Base-by-base conservation (phyloP, 2,113 vertebrate species). In the Pimephales promelas region DNA sequence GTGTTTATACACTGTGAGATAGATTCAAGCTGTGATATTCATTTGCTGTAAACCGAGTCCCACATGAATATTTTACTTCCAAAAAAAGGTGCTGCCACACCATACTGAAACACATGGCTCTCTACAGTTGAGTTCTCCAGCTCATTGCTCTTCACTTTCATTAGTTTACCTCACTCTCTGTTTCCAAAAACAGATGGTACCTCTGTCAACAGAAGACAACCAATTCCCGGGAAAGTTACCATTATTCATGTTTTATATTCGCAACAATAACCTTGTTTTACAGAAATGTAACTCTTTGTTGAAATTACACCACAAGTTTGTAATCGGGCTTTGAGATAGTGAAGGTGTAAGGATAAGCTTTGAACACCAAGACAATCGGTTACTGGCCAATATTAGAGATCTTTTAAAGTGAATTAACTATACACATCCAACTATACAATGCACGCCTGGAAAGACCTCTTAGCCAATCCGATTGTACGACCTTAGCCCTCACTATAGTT, bases 171-270 rank as follows among this genome's bases (percentile, higher is more conserved):
- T 45, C 70, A 18, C 14, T 82, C 75, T 83, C 62, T 78, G 40
- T 76, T 66, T 72, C 54, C 71, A 52, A 83, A 28, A 75, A 86
- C 79, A 83, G 85, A 86, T 86, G 87, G 83, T 24, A 64, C 79
- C 47, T 52, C 78, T 40, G 11, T 88, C 77, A 78, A 59, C 9
- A 24, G 22, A 13, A 47, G 72, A 82, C 78, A 84, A 56, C 81
- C 74, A 56, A 85, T 87, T 86, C 84, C 73, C 81, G 76, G 56
- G 70, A 76, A 82, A 71, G 84, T 79, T 82, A 57, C 77, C 54
- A 81, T 61, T 78, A 26, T 71, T 56, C 75, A 86, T 61, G 72
- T 62, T 78, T 70, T 78, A 72, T 74, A 80, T 83, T 83, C 74
- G 36, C 64, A 43, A 18, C 45, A 72, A 64, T 83, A 71, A 62